These are phyloP conservation scores for Cataglyphis albicans DNA, from an alignment of 2,888 invertebrate genomes.

Conservation along the genomic window DNA sequence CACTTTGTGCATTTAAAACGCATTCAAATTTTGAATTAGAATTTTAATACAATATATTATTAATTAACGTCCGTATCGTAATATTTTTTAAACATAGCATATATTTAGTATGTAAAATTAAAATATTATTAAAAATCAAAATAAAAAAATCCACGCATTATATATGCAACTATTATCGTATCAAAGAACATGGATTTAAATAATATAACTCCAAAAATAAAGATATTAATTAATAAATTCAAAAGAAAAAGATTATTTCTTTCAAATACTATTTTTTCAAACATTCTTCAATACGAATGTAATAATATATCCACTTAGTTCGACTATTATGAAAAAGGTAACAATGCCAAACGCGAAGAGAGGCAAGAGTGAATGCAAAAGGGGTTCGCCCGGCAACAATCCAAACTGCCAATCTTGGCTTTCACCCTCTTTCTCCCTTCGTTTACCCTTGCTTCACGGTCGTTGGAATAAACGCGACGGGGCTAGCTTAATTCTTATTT, in stretches of 20 bases:
- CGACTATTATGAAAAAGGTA: neutral
- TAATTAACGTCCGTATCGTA: neutral
- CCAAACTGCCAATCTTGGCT: conserved; percentile 40
- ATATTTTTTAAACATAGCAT: neutral
- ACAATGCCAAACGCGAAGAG: neutral
- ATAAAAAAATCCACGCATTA: neutral
- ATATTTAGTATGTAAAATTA: neutral
- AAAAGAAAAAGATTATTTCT: neutral
- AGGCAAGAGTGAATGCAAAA: neutral
- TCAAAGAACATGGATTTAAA: neutral
- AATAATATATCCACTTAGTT: conserved; percentile 3
- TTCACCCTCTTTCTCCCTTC: conserved; percentile 1
- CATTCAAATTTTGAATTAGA: neutral
- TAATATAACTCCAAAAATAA: neutral
- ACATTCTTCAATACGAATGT: neutral
- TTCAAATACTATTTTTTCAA: neutral
- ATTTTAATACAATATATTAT: neutral
- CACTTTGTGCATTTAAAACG: neutral
- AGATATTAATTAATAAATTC: neutral
- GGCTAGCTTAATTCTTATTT: conserved; percentile 63
- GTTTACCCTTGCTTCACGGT: conserved; percentile 22
- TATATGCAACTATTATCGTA: neutral
- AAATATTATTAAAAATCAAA: neutral
- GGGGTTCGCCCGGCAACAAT: conserved; percentile 15
- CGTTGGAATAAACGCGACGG: conserved; percentile 7